phyloP scores from a whole-genome alignment of 1,140 invertebrate genomes.

The Scaptomyza hsui region DNA sequence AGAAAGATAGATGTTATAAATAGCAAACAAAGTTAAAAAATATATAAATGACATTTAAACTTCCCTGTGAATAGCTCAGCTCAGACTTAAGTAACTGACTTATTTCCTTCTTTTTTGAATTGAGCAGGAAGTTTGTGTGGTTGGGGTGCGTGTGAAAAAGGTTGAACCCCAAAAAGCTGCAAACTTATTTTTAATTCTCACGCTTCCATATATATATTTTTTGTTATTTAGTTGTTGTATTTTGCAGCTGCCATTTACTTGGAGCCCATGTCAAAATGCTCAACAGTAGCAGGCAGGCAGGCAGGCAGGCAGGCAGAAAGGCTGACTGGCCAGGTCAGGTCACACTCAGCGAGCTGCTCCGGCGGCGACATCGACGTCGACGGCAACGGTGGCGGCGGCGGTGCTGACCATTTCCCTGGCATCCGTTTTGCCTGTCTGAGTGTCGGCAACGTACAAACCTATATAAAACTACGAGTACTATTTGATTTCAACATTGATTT shows the following conservation, averaged over 20 bases:
- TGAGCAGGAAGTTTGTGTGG: constrained; percentile 4
- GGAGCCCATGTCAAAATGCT: constrained; percentile 63
- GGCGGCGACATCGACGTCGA: constrained; percentile 11
- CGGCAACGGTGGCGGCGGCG: constrained; percentile 11
- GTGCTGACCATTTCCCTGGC: constrained; percentile 72
- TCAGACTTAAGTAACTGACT: constrained; percentile 7
- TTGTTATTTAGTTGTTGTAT: not conserved
- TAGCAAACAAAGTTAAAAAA: not conserved
- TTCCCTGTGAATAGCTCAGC: not conserved
- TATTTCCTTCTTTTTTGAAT: constrained; percentile 1
- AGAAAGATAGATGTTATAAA: not conserved
- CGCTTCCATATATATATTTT: constrained; percentile 25
- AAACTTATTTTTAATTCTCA: constrained; percentile 78
- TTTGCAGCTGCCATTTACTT: constrained; percentile 59
- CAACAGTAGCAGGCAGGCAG: constrained; percentile 17
- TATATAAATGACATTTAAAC: constrained; percentile 6
- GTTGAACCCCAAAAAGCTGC: constrained; percentile 35
- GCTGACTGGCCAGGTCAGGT: constrained; percentile 12
- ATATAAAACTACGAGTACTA: constrained; percentile 69
- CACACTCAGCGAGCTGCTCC: constrained; percentile 30
- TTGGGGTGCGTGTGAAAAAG: constrained; percentile 8
- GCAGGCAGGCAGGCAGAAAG: constrained; percentile 4
- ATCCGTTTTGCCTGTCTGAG: constrained; percentile 51
- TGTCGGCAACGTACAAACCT: not conserved
- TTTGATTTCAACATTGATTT: constrained; percentile 83